These are phyloP conservation scores for Dynastes maya DNA, from an alignment of 2,888 invertebrate genomes.

Conservation along the genomic window DNA sequence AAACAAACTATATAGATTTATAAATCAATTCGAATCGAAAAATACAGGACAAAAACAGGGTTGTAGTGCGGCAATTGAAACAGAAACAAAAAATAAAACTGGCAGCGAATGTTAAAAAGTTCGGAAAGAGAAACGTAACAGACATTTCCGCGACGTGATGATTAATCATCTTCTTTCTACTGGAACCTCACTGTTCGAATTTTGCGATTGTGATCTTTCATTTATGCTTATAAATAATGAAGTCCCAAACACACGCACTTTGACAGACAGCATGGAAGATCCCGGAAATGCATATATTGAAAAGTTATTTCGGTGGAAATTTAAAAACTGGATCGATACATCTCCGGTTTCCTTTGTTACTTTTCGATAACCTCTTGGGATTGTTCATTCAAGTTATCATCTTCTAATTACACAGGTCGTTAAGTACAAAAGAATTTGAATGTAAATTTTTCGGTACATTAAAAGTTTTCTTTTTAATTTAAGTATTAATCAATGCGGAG, in stretches of 20 bases:
- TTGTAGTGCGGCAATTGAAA: background rate
- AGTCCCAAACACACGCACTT: background rate
- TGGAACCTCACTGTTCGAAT: background rate
- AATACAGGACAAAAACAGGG: background rate
- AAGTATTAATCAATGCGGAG: too few relatives aligned
- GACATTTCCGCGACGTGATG: constrained; percentile 31
- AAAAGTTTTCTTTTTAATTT: too few relatives aligned
- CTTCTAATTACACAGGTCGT: too few relatives aligned
- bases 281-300: too few relatives aligned
- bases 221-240: constrained; percentile 27
- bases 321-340: too few relatives aligned
- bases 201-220: constrained; percentile 24
- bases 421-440: too few relatives aligned
- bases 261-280: constrained; percentile 8
- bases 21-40: background rate
- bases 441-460: too few relatives aligned
- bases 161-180: constrained; percentile 47
- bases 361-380: background rate
- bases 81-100: background rate
- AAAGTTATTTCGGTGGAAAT: too few relatives aligned
- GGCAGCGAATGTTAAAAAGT: constrained; percentile 4
- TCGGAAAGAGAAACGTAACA: constrained; percentile 10
- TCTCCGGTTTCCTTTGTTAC: too few relatives aligned
- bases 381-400: background rate
- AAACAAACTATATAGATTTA: background rate